phyloP scores from a whole-genome alignment of 2,113 vertebrate species.

The Brachionichthys hirsutus region DNA sequence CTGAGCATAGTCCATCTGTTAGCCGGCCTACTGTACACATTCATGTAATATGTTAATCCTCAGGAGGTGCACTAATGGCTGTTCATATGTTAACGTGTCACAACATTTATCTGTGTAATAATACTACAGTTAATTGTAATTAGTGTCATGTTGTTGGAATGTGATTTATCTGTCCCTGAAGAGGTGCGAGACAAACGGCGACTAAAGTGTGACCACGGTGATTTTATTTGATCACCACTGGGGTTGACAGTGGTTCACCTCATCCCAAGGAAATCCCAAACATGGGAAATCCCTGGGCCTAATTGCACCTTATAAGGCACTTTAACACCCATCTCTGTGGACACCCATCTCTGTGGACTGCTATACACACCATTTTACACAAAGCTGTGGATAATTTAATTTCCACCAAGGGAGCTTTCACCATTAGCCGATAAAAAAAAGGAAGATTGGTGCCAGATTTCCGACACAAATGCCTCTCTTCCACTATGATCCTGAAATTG shows the following conservation, averaged over 20 bases:
- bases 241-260: constrained; percentile 37
- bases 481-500: constrained; percentile 42
- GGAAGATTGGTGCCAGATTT: constrained; percentile 59
- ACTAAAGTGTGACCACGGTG: constrained; percentile 50
- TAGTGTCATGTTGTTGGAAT: constrained; percentile 37
- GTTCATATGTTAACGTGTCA: constrained; percentile 53
- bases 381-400: constrained; percentile 74
- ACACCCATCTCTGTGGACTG: constrained; percentile 64
- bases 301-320: constrained; percentile 72
- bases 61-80: constrained; percentile 57
- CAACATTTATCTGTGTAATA: constrained; percentile 68
- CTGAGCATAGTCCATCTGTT: constrained; percentile 70
- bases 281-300: constrained; percentile 69
- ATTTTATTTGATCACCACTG: constrained; percentile 65
- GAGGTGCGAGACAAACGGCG: constrained; percentile 40
- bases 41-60: constrained; percentile 59
- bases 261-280: constrained; percentile 59
- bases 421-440: constrained; percentile 63
- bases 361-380: constrained; percentile 67
- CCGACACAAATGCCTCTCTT: constrained; percentile 36
- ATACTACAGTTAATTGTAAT: constrained; percentile 62
- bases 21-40: constrained; percentile 57
- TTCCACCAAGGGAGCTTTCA: constrained; percentile 59
- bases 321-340: constrained; percentile 62
- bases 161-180: constrained; percentile 64